Evolutionary conservation across 2,113 vertebrate species (phyloP), one percentile per base, ranked within the genome.

Genomic region (Peromyscus maniculatus): DNA sequence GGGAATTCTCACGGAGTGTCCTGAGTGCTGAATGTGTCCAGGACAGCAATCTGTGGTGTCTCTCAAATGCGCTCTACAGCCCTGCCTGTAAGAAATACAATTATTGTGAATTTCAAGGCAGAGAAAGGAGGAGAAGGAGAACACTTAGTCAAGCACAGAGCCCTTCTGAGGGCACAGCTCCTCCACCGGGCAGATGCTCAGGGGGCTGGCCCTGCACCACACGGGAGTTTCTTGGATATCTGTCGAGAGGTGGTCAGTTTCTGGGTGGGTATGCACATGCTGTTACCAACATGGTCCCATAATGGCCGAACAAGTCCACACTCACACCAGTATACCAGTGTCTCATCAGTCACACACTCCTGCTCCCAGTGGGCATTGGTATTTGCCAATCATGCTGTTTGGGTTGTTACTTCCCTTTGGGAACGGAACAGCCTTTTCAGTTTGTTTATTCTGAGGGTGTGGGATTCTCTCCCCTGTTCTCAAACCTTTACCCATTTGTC

Each of bases 391-490:
- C 67, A 4, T 72, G 46, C 69, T 86, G 49, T 49, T 94, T 89
- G 78, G 79, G 17, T 22, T 80, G 62, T 64, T 93, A 67, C 77
- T 93, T 94, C 46, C 36, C 71, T 83, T 31, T 11, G 26, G 86
- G 6, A 15, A 16, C 46, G 33, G 12, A 64, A 69, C 11, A 80
- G 49, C 7, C 5, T 89, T 92, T 78, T 93, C 72, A 57, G 36
- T 91, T 95, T 95, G 52, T 95, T 89, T 95, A 75, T 43, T 69
- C 71, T 86, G 90, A 1, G 39, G 11, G 1, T 59, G 36, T 36
- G 24, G 1, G 5, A 43, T 93, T 95, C 82, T 94, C 77, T 71
- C 62, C 79, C 67, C 79, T 91, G 24, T 89, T 96, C 74, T 89
- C 28, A 52, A 91, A 75, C 52, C 33, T 96, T 93, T 66, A 49